Conservation (phyloP, 2,888 invertebrate species). For the Agrotis puta region DNA sequence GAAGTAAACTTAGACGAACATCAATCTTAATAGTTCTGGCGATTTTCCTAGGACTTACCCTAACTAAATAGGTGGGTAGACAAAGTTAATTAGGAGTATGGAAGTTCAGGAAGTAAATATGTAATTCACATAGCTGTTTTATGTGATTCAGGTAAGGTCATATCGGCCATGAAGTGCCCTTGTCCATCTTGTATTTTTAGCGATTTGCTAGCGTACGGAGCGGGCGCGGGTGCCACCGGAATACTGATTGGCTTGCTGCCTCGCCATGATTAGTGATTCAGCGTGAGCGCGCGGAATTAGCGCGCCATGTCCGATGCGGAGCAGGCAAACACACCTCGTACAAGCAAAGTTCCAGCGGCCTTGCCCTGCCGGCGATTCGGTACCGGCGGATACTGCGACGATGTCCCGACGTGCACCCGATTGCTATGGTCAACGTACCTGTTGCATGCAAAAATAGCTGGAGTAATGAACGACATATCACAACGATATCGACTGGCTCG, state of each 20-base stretch:
- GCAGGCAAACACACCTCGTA: constrained; percentile 65
- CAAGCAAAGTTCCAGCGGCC: constrained; percentile 58
- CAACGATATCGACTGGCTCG: constrained; percentile 41
- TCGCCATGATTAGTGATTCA: constrained; percentile 83
- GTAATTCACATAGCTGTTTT: constrained; percentile 74
- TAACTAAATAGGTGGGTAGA: not conserved
- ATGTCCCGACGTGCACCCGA: constrained; percentile 22
- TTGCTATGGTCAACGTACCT: constrained; percentile 14
- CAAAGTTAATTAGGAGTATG: constrained; percentile 1
- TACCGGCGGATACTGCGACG: constrained; percentile 22
- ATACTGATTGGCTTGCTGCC: constrained; percentile 82
- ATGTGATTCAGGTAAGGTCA: constrained; percentile 85
- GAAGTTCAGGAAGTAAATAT: constrained; percentile 75
- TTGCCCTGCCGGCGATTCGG: constrained; percentile 58
- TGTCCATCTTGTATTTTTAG: constrained; percentile 87
- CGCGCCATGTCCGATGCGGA: constrained; percentile 80
- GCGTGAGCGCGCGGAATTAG: constrained; percentile 87
- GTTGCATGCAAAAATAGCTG: constrained; percentile 43
- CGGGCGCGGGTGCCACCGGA: constrained; percentile 73
- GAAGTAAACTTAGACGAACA: not conserved
- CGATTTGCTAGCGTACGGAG: constrained; percentile 82
- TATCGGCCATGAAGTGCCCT: constrained; percentile 85
- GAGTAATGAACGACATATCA: constrained; percentile 60
- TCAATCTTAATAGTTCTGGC: not conserved
- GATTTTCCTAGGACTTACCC: not conserved